Conservation (phyloP, 1,140 invertebrate species). For the Trachymyrmex cornetzi region DNA sequence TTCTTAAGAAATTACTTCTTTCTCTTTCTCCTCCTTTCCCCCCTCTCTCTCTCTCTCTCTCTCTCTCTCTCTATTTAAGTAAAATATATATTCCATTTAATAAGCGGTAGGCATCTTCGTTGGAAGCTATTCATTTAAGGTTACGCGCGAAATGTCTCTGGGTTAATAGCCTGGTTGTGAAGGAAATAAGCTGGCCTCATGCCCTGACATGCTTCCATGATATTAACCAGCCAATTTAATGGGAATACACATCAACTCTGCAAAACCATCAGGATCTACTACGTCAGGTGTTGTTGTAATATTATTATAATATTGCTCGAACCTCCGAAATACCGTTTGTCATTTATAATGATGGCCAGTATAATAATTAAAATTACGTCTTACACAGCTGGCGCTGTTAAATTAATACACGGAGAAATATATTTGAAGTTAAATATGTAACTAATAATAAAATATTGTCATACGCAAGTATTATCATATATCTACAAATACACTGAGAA, state of each 20-base stretch:
- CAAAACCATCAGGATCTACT: conserved; percentile 25
- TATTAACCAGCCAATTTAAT: conserved; percentile 42
- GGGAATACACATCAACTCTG: neutral
- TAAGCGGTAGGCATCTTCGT: neutral
- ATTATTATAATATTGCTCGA: conserved; percentile 15
- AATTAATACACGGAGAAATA: neutral
- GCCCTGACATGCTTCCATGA: conserved; percentile 17
- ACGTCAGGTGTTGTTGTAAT: conserved; percentile 1
- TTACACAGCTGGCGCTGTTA: neutral
- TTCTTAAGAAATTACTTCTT: neutral
- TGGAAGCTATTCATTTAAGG: conserved; percentile 6
- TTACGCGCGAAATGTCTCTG: conserved; percentile 52
- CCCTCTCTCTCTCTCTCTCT: no score
- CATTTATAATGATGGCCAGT: neutral
- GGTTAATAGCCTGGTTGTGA: conserved; percentile 51
- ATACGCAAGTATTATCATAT: neutral
- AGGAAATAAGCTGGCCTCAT: conserved; percentile 50
- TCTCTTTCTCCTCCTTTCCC: no score
- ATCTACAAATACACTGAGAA: no score
- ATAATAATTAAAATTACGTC: conserved; percentile 39
- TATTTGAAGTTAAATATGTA: neutral
- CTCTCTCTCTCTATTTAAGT: neutral
- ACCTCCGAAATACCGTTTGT: neutral
- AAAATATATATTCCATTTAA: conserved; percentile 18
- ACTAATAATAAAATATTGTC: neutral